These are phyloP conservation scores for Enhydra lutris DNA, from an alignment of 2,113 vertebrate genomes.

Conservation along the genomic window DNA sequence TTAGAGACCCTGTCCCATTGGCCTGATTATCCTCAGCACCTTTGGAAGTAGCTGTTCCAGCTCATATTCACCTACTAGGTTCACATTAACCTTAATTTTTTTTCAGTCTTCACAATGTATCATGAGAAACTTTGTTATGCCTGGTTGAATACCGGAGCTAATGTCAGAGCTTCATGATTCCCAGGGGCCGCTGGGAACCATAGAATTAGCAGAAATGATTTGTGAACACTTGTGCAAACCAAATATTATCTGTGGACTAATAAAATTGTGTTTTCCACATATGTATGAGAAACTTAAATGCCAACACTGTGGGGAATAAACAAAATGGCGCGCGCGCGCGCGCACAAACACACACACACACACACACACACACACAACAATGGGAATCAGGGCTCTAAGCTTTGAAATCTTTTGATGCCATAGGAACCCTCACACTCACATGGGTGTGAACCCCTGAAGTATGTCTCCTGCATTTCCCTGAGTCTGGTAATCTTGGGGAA, in stretches of 20 bases:
- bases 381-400: fast-evolving
- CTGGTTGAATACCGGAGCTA: not conserved
- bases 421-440: not conserved
- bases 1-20: not conserved
- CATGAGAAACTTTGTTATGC: not conserved
- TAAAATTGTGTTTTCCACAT: not conserved
- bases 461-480: not conserved
- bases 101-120: not conserved
- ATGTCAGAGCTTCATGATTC: not conserved
- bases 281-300: not conserved
- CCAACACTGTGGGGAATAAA: not conserved
- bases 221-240: not conserved
- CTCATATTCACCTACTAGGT: not conserved
- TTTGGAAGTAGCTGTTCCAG: not conserved
- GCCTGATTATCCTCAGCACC: not conserved
- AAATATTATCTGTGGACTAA: not conserved
- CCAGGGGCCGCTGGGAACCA: not conserved
- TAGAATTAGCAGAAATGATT: not conserved
- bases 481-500: not conserved
- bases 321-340: not conserved
- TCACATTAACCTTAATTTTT: not conserved
- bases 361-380: not conserved
- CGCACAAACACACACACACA: not conserved
- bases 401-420: not conserved
- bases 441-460: not conserved